These are phyloP conservation scores for Holcopasites calliopsidis DNA, from an alignment of 1,140 invertebrate species.

Conservation along the genomic window DNA sequence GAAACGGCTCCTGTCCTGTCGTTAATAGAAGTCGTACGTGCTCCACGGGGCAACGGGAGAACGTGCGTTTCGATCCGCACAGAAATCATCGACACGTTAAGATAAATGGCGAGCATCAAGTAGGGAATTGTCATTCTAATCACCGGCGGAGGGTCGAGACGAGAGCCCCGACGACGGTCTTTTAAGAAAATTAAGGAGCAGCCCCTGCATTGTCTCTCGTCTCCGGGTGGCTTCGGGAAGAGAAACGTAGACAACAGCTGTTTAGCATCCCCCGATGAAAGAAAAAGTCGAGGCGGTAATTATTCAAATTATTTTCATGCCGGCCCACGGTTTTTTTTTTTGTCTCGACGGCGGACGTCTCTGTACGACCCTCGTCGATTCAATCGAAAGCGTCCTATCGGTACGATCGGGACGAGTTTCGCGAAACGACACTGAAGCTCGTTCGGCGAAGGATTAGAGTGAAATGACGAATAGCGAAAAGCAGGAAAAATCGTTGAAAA, in stretches of 20 bases:
- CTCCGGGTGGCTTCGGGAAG: conserved; percentile 33
- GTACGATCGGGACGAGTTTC: neutral
- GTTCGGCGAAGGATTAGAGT: neutral
- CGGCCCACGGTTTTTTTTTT: conserved; percentile 47
- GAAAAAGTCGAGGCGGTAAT: conserved; percentile 70
- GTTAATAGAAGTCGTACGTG: conserved; percentile 65
- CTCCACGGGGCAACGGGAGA: conserved; percentile 33
- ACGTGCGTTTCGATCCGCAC: conserved; percentile 42
- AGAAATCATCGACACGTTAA: conserved; percentile 5
- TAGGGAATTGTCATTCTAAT: conserved; percentile 35
- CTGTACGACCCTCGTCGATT: no score
- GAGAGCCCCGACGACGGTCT: conserved; percentile 24
- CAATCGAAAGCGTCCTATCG: no score
- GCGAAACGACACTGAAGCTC: no score
- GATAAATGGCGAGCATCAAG: neutral
- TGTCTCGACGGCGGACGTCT: conserved; percentile 41
- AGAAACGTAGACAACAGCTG: conserved; percentile 67
- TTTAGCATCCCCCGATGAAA: conserved; percentile 72
- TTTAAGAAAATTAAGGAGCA: conserved; percentile 67
- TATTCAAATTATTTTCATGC: conserved; percentile 74
- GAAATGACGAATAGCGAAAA: neutral
- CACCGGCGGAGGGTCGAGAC: neutral
- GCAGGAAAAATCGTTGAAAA: neutral
- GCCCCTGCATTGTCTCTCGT: conserved; percentile 63
- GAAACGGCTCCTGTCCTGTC: conserved; percentile 49